Evolutionary conservation across 1,140 invertebrate species (phyloP), one percentile per base, ranked within the genome.

Genomic region (Helicorthomorpha holstii): DNA sequence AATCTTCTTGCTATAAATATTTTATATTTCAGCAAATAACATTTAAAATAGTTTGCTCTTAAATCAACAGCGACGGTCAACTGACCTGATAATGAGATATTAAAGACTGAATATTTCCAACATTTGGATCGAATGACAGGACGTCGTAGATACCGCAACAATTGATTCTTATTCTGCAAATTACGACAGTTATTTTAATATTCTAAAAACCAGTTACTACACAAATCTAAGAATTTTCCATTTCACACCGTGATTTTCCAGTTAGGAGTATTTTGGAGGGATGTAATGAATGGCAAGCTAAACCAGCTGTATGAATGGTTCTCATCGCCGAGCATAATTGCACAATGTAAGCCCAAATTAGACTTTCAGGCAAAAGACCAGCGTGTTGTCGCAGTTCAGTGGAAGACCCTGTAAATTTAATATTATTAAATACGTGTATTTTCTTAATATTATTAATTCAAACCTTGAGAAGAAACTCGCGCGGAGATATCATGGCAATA

Each of bases 321-420:
- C 93, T 73, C 44, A 98, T 70, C 2, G 89, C 91, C n/a, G 90
- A 88, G 34, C 88, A 94, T 45, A 98, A 71, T 69, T 98, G 93
- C 48, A 97, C 89, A 24, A 97, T 81, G 56, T 95, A 91, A 55
- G 83, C 85, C 93, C 94, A 98, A 54, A 98, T 82, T 41, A 88
- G 76, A 52, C 80, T 80, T 66, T 97, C 94, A 0, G 91, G 83
- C 50, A 97, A 71, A 68, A 86, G 75, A 70, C 68, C 74, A 63
- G 72, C 69, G 47, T 52, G 27, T 48, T 52, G 51, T 7, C 51
- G 44, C 19, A 41, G 51, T 46, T 46, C 44, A 21, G 19, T 12
- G 21, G 19, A 22, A 7, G 44, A 4, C 19, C 21, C 7, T 22
- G 21, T 10, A 21, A 21, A 46, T 7, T 46, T 7, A 22, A 22